These are phyloP conservation scores for Castor canadensis DNA, from an alignment of 2,113 vertebrate species.

Conservation along the genomic window DNA sequence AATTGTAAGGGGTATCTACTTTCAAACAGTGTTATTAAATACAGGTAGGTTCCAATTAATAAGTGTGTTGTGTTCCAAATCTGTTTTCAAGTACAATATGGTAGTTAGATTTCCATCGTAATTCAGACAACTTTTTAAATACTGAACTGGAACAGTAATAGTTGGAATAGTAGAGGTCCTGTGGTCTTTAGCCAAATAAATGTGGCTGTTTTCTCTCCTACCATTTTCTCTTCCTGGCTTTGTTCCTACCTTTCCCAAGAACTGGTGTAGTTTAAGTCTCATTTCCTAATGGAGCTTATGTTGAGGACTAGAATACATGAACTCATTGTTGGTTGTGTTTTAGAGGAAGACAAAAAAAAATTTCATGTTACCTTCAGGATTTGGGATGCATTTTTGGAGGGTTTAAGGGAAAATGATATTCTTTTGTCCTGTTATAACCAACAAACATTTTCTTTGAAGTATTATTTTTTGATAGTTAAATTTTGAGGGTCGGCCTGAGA, in stretches of 20 bases:
- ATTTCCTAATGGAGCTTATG: background rate
- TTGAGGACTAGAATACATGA: background rate
- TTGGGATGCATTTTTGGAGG: background rate
- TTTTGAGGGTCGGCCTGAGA: constrained; percentile 12
- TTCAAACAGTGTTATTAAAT: constrained; percentile 21
- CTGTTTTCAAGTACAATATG: background rate
- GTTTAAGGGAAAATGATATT: background rate
- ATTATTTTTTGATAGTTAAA: constrained; percentile 16
- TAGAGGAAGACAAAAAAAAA: constrained; percentile 20
- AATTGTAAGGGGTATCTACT: background rate
- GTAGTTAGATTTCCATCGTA: background rate
- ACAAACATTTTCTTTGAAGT: background rate
- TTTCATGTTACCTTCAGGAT: constrained; percentile 22
- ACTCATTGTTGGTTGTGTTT: background rate
- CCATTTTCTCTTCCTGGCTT: background rate
- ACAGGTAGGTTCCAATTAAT: background rate
- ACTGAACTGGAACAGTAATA: background rate
- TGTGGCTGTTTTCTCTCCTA: constrained; percentile 18
- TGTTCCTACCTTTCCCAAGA: background rate
- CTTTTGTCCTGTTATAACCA: constrained; percentile 36
- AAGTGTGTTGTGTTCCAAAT: background rate
- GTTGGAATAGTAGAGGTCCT: background rate
- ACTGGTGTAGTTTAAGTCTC: constrained; percentile 30
- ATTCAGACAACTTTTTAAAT: background rate
- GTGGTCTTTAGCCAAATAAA: constrained; percentile 16